Conservation (phyloP, 2,797 vertebrate genomes). For the Kryptolebias ocellatus region DNA sequence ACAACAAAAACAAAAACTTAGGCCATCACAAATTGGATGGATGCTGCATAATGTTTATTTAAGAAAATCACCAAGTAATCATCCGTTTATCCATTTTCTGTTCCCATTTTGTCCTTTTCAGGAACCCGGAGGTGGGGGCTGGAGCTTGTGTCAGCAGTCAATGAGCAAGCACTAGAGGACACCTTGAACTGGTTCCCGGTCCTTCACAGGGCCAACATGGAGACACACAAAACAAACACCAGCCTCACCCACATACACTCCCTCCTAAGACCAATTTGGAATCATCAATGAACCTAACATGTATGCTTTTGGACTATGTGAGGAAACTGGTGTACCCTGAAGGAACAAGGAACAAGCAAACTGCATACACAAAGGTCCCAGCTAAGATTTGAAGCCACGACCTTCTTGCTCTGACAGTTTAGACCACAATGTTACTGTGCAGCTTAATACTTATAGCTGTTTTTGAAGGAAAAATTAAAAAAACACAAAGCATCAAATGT, state of each 20-base stretch:
- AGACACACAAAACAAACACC: not conserved
- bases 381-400: no score
- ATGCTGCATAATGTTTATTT: not conserved
- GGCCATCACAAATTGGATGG: slow-evolving; percentile 1
- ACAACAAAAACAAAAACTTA: not conserved
- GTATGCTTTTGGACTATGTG: no score
- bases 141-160: not conserved
- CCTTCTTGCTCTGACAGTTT: no score
- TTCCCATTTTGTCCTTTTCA: not conserved
- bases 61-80: not conserved
- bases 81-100: not conserved
- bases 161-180: not conserved
- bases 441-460: no score
- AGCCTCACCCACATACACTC: not conserved
- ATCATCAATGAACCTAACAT: not conserved
- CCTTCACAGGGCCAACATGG: not conserved
- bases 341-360: no score
- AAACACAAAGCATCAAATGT: no score
- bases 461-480: no score
- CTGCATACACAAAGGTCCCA: no score
- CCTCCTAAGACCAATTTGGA: not conserved
- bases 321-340: not conserved
- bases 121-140: no score
- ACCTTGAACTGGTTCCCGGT: not conserved
- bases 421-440: no score